phyloP scores from a whole-genome alignment of 2,797 vertebrate genomes.

The Fistularia tabacaria region DNA sequence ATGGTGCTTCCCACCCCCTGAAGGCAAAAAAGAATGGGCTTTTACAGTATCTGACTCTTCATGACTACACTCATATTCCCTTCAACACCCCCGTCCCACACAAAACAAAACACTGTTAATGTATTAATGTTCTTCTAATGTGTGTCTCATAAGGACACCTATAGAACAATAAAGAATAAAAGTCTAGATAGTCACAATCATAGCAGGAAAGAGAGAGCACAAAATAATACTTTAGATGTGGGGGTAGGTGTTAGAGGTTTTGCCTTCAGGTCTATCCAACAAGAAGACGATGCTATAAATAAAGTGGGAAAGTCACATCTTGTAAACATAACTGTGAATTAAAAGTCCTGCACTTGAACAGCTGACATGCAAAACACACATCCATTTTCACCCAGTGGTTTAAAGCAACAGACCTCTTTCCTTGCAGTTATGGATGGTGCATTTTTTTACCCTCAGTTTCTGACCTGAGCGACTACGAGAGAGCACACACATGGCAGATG shows the following conservation, averaged over 20 bases:
- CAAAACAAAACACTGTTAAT: conserved; percentile 73
- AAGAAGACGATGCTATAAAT: conserved; percentile 37
- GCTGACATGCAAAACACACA: too few relatives aligned
- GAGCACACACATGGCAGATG: conserved; percentile 65
- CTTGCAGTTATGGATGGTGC: conserved; percentile 59
- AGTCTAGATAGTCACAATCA: conserved; percentile 62
- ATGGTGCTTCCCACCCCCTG: conserved; percentile 88
- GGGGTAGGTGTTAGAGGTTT: conserved; percentile 68
- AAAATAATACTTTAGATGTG: conserved; percentile 67
- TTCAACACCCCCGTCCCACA: conserved; percentile 78
- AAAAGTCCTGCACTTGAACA: too few relatives aligned
- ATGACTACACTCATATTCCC: conserved; percentile 76
- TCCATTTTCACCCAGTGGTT: conserved; percentile 11
- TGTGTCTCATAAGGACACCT: conserved; percentile 62
- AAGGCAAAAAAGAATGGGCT: conserved; percentile 87
- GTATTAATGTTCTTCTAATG: conserved; percentile 67
- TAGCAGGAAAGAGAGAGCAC: conserved; percentile 55
- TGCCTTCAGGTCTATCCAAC: conserved; percentile 73
- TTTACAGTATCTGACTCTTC: conserved; percentile 85
- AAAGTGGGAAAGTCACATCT: conserved; percentile 43
- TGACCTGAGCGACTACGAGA: conserved; percentile 61
- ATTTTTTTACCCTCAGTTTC: conserved; percentile 45
- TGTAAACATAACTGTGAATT: conserved; percentile 14
- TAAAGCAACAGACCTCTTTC: conserved; percentile 46
- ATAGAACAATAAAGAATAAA: conserved; percentile 62